phyloP scores from a whole-genome alignment of 53 echinoderm and acorn worm species.

The Patiria pectinifera region DNA sequence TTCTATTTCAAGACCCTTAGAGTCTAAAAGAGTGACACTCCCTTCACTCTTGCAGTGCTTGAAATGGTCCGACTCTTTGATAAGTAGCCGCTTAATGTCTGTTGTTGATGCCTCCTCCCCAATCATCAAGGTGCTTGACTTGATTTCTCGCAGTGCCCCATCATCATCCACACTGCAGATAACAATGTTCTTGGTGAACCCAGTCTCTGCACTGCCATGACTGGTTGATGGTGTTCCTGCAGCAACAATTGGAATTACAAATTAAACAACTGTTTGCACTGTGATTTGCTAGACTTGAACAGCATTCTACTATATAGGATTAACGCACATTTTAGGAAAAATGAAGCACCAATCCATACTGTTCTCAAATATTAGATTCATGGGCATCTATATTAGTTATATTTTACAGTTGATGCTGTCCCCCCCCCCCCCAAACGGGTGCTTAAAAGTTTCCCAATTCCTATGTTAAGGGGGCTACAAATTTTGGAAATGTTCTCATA shows the following conservation, averaged over 20 bases:
- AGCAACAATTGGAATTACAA: not conserved
- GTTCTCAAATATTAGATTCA: too few species aligned
- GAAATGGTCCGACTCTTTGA: conserved; percentile 26
- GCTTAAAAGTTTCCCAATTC: too few species aligned
- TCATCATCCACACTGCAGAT: not conserved
- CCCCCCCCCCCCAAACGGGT: too few species aligned
- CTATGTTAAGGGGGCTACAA: too few species aligned
- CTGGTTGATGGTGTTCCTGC: conserved; percentile 2
- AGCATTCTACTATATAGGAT: too few species aligned
- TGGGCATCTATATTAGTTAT: too few species aligned
- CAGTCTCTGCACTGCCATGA: not conserved
- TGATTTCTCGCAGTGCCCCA: not conserved
- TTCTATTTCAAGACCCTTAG: conserved; percentile 17
- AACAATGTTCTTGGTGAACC: conserved; percentile 20
- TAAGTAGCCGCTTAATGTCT: conserved; percentile 11
- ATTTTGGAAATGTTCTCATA: too few species aligned
- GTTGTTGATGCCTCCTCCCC: not conserved
- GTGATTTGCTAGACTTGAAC: too few species aligned
- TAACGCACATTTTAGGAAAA: too few species aligned
- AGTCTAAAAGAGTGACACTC: conserved; percentile 8
- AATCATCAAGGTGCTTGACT: not conserved
- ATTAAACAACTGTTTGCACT: not conserved
- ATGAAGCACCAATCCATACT: too few species aligned
- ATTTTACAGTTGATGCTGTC: too few species aligned
- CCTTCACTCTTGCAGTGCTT: conserved; percentile 17